phyloP scores from a whole-genome alignment of 2,797 vertebrate genomes.

The Gadopsis bispinosus region DNA sequence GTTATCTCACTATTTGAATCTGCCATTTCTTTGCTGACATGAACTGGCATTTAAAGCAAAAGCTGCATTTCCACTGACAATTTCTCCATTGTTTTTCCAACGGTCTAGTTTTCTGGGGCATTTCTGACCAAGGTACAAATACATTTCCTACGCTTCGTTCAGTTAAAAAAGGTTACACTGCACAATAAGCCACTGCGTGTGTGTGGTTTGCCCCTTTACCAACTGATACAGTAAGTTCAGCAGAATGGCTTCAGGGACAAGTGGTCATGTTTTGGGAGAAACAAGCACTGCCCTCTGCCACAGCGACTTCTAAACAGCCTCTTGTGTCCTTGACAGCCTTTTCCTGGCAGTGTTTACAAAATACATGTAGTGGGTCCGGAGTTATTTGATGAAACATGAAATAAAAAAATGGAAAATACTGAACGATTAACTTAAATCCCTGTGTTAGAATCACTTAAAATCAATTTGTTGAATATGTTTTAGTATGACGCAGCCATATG shows the following conservation, averaged over 20 bases:
- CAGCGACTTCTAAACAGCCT: slow-evolving; percentile 13
- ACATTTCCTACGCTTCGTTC: neutral
- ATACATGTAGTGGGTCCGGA: neutral
- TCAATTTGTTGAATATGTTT: neutral
- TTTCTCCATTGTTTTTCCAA: neutral
- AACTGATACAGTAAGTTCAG: neutral
- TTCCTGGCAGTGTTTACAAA: slow-evolving; percentile 2
- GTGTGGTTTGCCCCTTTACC: neutral
- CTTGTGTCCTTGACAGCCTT: slow-evolving; percentile 20
- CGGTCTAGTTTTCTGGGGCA: neutral
- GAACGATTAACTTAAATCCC: neutral
- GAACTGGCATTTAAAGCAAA: neutral
- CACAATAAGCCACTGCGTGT: neutral
- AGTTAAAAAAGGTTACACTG: neutral
- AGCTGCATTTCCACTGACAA: neutral
- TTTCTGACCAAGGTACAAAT: neutral
- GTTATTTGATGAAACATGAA: slow-evolving; percentile 2
- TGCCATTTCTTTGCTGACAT: neutral
- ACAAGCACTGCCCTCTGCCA: slow-evolving; percentile 23
- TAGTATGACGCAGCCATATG: neutral
- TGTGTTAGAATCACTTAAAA: neutral
- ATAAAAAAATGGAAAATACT: no score
- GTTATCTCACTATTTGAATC: neutral
- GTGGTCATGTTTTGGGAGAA: slow-evolving; percentile 58
- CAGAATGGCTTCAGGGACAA: slow-evolving; percentile 35